Evolutionary conservation across 2,888 invertebrate genomes (phyloP).

Genomic region (Buathra laborator): DNA sequence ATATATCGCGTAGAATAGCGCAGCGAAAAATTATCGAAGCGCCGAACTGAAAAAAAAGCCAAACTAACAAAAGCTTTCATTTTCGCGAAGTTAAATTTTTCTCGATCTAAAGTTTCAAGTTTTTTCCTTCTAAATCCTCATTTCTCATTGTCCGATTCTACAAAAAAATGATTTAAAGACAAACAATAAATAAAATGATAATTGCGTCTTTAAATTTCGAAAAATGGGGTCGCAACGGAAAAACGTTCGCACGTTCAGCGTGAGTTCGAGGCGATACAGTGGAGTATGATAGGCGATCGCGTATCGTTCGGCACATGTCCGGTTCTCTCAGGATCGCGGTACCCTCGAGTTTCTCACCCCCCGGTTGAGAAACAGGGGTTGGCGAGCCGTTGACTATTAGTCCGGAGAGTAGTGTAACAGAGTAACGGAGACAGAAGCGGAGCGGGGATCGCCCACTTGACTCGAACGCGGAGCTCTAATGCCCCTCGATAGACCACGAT

Average conservation of each 20-base stretch:
- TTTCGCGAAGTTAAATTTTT: not conserved
- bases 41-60: not conserved
- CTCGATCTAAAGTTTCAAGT: too few species aligned
- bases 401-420: constrained; percentile 72
- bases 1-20: not conserved
- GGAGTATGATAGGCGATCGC: constrained; percentile 49
- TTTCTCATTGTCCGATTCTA: too few species aligned
- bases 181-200: not conserved
- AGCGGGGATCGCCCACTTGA: constrained; percentile 77
- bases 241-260: constrained; percentile 76
- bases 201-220: not conserved
- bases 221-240: constrained; percentile 39
- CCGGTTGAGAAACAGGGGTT: constrained; percentile 39
- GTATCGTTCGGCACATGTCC: constrained; percentile 77
- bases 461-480: constrained; percentile 79
- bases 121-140: too few species aligned
- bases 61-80: not conserved
- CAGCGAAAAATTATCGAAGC: not conserved
- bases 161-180: not conserved
- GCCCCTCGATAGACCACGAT: constrained; percentile 79
- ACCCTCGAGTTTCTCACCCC: constrained; percentile 79
- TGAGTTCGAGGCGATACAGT: constrained; percentile 61
- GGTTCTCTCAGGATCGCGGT: constrained; percentile 81
- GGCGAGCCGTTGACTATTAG: constrained; percentile 77
- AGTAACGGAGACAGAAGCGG: constrained; percentile 37